Conservation (phyloP, 2,888 invertebrate genomes). For the Schizotus pectinicornis region DNA sequence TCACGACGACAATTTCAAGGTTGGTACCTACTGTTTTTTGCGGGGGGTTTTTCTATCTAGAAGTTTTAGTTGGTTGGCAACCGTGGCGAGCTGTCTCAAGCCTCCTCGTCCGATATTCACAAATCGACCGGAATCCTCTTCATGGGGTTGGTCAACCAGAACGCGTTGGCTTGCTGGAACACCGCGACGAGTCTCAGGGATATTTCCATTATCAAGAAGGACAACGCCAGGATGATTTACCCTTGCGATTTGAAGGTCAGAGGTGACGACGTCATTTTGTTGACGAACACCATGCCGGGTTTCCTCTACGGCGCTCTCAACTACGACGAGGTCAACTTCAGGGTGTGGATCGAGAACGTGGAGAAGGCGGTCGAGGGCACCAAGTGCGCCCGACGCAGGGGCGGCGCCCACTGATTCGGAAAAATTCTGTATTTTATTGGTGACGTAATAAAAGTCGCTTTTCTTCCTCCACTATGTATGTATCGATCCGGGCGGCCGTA, state of each 20-base stretch:
- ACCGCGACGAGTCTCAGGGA: conserved; percentile 59
- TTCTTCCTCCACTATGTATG: background rate
- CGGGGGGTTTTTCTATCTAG: too few relatives aligned
- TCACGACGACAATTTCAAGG: conserved; percentile 64
- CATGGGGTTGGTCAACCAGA: conserved; percentile 72
- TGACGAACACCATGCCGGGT: conserved; percentile 71
- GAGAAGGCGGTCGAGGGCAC: conserved; percentile 57
- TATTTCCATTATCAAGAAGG: conserved; percentile 65
- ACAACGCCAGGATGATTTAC: conserved; percentile 70
- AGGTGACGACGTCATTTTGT: conserved; percentile 70
- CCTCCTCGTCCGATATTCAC: conserved; percentile 74
- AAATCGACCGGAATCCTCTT: conserved; percentile 67
- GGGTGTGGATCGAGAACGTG: conserved; percentile 62
- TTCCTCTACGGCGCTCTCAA: conserved; percentile 70
- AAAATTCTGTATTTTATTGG: background rate
- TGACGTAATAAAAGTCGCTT: conserved; percentile 1
- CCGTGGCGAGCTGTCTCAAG: conserved; percentile 70
- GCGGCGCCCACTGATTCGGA: background rate
- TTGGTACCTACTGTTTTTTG: conserved; percentile 38
- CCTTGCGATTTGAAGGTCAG: conserved; percentile 72
- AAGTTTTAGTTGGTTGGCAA: conserved; percentile 66
- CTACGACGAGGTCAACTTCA: conserved; percentile 68
- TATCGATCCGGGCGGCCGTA: conserved; percentile 27
- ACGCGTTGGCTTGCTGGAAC: conserved; percentile 81
- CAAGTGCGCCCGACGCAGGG: conserved; percentile 46